Percentiles rank a stretch among this genome's conserved stretches.
These are phyloP conservation scores for Abscondita cerata DNA, from an alignment of 2,888 invertebrate species.

Conservation along the genomic window DNA sequence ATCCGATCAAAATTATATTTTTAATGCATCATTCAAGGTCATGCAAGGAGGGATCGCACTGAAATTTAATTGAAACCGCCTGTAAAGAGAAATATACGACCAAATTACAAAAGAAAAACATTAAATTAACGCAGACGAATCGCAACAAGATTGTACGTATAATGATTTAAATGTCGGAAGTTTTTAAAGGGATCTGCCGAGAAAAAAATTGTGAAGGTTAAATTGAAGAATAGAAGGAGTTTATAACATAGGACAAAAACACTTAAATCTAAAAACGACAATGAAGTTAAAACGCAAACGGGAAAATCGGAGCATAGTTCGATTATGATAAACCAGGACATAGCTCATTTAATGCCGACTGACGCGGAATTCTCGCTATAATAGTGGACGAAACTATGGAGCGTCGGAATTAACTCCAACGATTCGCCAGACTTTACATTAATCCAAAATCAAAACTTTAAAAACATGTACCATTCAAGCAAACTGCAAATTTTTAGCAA, in stretches of 20 bases:
- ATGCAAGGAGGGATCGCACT: conserved; percentile 65
- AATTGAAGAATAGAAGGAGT: conserved; percentile 63
- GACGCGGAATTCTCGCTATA: conserved; percentile 83
- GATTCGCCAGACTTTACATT: conserved; percentile 65
- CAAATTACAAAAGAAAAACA: conserved; percentile 17
- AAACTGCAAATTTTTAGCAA: neutral
- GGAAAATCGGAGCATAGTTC: conserved; percentile 70
- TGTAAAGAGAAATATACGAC: conserved; percentile 27
- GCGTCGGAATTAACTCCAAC: conserved; percentile 62
- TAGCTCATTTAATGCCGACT: conserved; percentile 77
- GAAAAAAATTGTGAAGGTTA: conserved; percentile 51
- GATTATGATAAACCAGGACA: conserved; percentile 79
- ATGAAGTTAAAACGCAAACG: conserved; percentile 60
- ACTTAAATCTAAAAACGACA: conserved; percentile 54
- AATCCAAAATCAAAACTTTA: conserved; percentile 44
- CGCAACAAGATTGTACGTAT: conserved; percentile 26
- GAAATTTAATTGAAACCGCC: conserved; percentile 64
- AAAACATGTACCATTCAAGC: conserved; percentile 44
- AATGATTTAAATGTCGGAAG: conserved; percentile 47
- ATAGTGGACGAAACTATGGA: conserved; percentile 71
- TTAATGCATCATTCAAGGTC: conserved; percentile 48
- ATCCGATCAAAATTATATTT: conserved; percentile 48
- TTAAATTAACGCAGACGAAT: conserved; percentile 17
- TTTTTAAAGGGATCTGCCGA: conserved; percentile 52
- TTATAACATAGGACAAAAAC: conserved; percentile 63